Base-by-base conservation (phyloP, 2,113 vertebrate genomes). In the Sylvietta virens region DNA sequence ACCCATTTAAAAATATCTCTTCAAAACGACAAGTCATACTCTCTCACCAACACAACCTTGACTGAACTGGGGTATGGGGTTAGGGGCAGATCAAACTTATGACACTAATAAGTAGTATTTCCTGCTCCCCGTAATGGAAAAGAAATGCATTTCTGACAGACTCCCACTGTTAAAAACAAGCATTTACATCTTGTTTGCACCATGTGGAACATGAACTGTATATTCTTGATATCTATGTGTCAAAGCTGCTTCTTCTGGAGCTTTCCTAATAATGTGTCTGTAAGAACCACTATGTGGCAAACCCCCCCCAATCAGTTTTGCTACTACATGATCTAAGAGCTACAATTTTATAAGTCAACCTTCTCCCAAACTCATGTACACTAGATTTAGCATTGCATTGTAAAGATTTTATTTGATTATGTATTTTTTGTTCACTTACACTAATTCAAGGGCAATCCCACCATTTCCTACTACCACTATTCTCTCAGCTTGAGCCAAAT, bases 371-470 rank as follows among this genome's bases (percentile, higher is more conserved):
- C 7, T 66, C 31, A 45, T 0, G 2, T 21, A 60, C 23, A 31
- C 3, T 26, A 42, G 39, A 60, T 44, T 76, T 57, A 69, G 14
- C 9, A 21, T 6, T 26, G 9, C 42, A 65, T 16, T n/a, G 16
- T 74, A 35, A 64, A 93, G 18, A 39, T 45, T 79, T 54, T 62
- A 47, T 61, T 76, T 81, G 13, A 57, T 31, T 42, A 42, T 4
- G 3, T 47, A 15, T 31, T 16, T 72, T 70, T 74, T 3, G 8
- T 53, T 94, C 91, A 98, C 99, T 99, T 96, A 99, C 99, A 98
- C 99, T 78, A 99, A 97, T 96, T 99, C 99, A 72, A 99, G 97
- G 2, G 99, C 99, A 82, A 99, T 99, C 45, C 99, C 99, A 92
- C 99, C 99, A 45, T 99, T 99, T 73, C 99, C 99, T 50, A 99